phyloP scores from a whole-genome alignment of 2,888 invertebrate species.

The Ochropacha duplaris region DNA sequence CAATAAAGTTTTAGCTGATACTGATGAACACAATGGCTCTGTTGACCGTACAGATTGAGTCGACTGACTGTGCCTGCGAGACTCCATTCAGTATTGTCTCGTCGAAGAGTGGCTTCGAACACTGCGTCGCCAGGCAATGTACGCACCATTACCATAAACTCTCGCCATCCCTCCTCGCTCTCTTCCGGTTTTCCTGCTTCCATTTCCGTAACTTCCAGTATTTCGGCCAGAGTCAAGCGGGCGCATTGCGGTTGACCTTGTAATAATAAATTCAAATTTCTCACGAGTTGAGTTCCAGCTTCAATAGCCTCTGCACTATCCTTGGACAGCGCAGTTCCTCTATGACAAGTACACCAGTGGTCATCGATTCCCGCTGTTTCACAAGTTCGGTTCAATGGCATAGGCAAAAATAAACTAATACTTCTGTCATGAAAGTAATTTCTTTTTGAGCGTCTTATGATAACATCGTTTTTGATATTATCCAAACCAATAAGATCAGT shows the following conservation, averaged over 20 bases:
- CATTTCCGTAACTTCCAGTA: conserved; percentile 86
- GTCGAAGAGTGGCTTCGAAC: conserved; percentile 90
- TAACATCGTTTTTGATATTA: conserved; percentile 62
- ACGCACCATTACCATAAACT: conserved; percentile 85
- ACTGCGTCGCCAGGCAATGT: conserved; percentile 87
- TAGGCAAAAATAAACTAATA: conserved; percentile 89
- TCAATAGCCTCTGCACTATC: conserved; percentile 80
- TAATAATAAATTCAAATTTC: conserved; percentile 85
- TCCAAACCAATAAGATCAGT: conserved; percentile 85
- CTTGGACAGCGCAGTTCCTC: conserved; percentile 80
- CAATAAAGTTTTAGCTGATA: conserved; percentile 90
- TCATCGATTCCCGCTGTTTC: conserved; percentile 89
- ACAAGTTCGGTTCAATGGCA: conserved; percentile 89
- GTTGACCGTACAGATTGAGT: conserved; percentile 90
- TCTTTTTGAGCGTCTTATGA: conserved; percentile 53
- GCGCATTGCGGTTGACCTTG: conserved; percentile 85
- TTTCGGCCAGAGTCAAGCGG: conserved; percentile 81
- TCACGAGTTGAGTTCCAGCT: conserved; percentile 84
- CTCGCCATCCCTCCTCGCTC: conserved; percentile 73
- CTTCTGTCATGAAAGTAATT: conserved; percentile 78
- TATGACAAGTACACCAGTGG: conserved; percentile 95
- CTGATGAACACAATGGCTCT: conserved; percentile 90
- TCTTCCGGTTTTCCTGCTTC: conserved; percentile 62
- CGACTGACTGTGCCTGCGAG: conserved; percentile 89
- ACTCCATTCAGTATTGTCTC: conserved; percentile 53